phyloP scores from a whole-genome alignment of 1,140 invertebrate genomes.

The Trichonephila clavata region DNA sequence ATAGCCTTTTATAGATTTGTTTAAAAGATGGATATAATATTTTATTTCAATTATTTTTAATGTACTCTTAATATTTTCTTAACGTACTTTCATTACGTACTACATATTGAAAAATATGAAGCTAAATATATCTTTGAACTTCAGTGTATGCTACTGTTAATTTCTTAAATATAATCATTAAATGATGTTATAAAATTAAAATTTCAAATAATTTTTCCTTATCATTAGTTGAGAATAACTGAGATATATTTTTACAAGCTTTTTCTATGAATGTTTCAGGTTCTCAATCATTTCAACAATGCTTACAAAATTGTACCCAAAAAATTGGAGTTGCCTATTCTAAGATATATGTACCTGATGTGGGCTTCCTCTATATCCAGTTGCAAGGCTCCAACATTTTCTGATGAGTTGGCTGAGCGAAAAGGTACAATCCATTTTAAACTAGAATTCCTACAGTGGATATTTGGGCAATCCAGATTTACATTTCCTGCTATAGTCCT shows the following conservation, averaged over 20 bases:
- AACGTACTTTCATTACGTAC: too few species aligned
- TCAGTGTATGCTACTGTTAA: too few species aligned
- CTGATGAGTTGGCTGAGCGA: constrained; percentile 48
- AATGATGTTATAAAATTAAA: too few species aligned
- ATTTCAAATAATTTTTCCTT: too few species aligned
- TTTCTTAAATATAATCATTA: too few species aligned
- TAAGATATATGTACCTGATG: constrained; percentile 47
- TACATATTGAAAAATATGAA: too few species aligned
- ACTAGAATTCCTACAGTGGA: constrained; percentile 58
- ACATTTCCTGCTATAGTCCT: constrained; percentile 48
- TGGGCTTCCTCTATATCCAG: constrained; percentile 10
- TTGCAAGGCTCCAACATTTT: constrained; percentile 49
- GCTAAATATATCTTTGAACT: too few species aligned
- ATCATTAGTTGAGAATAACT: too few species aligned
- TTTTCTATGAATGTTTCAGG: constrained; percentile 23
- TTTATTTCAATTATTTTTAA: too few species aligned
- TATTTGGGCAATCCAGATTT: constrained; percentile 51
- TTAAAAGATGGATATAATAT: too few species aligned
- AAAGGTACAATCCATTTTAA: constrained; percentile 33
- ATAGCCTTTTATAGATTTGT: too few species aligned
- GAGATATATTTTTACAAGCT: not conserved
- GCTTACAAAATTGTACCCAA: constrained; percentile 59
- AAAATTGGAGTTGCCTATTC: constrained; percentile 25
- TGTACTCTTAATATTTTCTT: too few species aligned
- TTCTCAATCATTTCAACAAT: constrained; percentile 58